Evolutionary conservation across 2,113 vertebrate genomes (phyloP).

Genomic region (Scomber japonicus): DNA sequence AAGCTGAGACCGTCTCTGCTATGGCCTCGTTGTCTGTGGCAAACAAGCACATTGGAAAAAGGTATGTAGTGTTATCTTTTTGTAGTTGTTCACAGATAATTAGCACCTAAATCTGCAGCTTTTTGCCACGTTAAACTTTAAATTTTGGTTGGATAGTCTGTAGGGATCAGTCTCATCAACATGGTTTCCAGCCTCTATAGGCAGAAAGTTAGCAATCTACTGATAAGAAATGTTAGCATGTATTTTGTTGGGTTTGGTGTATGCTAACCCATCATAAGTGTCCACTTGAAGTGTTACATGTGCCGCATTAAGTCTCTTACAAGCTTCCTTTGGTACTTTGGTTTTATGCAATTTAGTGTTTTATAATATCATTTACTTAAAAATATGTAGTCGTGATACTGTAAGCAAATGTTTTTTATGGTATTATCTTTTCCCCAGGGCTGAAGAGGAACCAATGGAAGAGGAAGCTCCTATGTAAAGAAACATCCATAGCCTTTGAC

Average conservation of each 20-base stretch:
- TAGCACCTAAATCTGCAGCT: not conserved
- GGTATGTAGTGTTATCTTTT: slow-evolving; percentile 74
- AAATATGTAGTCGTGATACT: not conserved
- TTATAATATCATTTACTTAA: too few relatives aligned
- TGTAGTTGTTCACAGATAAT: not conserved
- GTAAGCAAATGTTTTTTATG: not conserved
- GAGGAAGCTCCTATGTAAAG: slow-evolving; percentile 94
- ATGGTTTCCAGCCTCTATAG: too few relatives aligned
- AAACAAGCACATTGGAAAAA: slow-evolving; percentile 91
- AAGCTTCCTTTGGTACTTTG: not conserved
- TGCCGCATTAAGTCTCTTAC: too few relatives aligned
- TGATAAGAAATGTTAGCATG: too few relatives aligned
- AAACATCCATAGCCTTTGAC: slow-evolving; percentile 73
- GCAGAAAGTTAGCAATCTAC: too few relatives aligned
- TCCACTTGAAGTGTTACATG: too few relatives aligned
- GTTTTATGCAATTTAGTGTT: not conserved
- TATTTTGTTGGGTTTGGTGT: too few relatives aligned
- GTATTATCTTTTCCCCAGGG: slow-evolving; percentile 72
- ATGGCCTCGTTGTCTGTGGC: slow-evolving; percentile 97
- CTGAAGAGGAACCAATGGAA: slow-evolving; percentile 97
- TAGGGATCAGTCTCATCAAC: not conserved
- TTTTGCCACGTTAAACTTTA: not conserved
- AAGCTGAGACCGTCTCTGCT: slow-evolving; percentile 95
- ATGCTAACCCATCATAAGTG: too few relatives aligned
- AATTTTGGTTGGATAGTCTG: not conserved